Evolutionary conservation across 1,140 invertebrate genomes (phyloP).

Genomic region (Scaptomyza pallida): DNA sequence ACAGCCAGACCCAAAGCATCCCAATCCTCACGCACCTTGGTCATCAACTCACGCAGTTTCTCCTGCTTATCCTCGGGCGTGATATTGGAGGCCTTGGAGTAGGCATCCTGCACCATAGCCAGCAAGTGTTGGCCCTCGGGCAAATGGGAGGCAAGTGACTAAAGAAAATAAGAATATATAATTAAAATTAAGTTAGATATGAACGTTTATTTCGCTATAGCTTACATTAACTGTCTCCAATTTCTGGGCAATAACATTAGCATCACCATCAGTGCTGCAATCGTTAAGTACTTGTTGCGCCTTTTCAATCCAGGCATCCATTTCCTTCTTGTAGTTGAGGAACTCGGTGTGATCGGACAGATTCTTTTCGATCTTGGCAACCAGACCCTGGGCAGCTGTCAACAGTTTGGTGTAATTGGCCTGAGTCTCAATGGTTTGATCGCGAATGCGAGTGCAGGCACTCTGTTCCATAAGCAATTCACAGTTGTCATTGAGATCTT

Average conservation of each 20-base stretch:
- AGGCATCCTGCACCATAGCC: slow-evolving; percentile 91
- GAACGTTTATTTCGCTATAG: slow-evolving; percentile 3
- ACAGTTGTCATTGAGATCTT: slow-evolving; percentile 94
- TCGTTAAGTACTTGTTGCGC: slow-evolving; percentile 92
- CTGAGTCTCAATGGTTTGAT: slow-evolving; percentile 93
- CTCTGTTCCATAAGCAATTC: slow-evolving; percentile 94
- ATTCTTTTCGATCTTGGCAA: slow-evolving; percentile 94
- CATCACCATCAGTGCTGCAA: slow-evolving; percentile 92
- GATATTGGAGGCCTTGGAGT: slow-evolving; percentile 92
- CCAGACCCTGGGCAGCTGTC: slow-evolving; percentile 90
- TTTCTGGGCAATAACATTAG: slow-evolving; percentile 91
- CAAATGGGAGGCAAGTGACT: slow-evolving; percentile 89
- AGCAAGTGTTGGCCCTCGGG: slow-evolving; percentile 95
- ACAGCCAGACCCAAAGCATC: slow-evolving; percentile 92
- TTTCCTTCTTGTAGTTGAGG: slow-evolving; percentile 91
- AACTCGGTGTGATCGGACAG: slow-evolving; percentile 95
- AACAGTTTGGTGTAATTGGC: slow-evolving; percentile 91
- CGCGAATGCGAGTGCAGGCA: slow-evolving; percentile 91
- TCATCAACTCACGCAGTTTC: slow-evolving; percentile 89
- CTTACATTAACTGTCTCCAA: slow-evolving; percentile 89
- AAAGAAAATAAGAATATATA: slow-evolving; percentile 35
- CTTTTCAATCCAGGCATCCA: slow-evolving; percentile 91
- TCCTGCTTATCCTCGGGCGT: slow-evolving; percentile 92
- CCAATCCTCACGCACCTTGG: slow-evolving; percentile 90
- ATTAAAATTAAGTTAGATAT: not conserved